Evolutionary conservation across 2,113 vertebrate species (phyloP).

Genomic region (Gallinago media): DNA sequence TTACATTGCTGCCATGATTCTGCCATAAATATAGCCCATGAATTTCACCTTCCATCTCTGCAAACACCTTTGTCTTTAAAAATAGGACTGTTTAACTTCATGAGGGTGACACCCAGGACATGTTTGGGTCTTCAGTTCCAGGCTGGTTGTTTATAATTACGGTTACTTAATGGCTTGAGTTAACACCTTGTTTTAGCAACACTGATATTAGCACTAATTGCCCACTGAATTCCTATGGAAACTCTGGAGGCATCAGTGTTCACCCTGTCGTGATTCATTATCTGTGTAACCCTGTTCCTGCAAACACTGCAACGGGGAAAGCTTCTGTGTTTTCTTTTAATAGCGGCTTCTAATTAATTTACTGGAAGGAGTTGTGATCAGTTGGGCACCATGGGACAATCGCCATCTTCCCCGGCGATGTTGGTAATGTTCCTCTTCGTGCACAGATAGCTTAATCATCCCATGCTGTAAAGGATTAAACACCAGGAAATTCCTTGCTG

Average conservation of each 20-base stretch:
- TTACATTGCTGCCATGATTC: background rate
- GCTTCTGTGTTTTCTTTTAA: background rate
- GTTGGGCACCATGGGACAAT: background rate
- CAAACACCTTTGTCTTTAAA: background rate
- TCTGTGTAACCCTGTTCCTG: background rate
- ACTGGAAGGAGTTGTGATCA: background rate
- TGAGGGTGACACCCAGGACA: background rate
- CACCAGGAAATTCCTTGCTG: background rate
- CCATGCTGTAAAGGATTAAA: background rate
- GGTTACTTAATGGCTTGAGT: background rate
- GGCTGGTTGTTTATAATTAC: background rate
- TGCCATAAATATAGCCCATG: background rate
- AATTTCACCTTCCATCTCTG: background rate
- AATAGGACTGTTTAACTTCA: background rate
- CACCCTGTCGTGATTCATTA: background rate
- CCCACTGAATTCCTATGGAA: background rate
- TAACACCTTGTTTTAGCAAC: background rate
- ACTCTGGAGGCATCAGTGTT: background rate
- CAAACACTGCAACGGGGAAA: background rate
- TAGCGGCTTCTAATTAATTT: background rate
- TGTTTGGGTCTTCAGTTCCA: background rate
- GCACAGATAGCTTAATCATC: background rate
- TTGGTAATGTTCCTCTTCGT: background rate
- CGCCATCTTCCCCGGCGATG: accelerated
- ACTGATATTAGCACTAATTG: background rate